Evolutionary conservation across 2,797 vertebrate genomes (phyloP).

Genomic region (Melanotaenia maccullochi): DNA sequence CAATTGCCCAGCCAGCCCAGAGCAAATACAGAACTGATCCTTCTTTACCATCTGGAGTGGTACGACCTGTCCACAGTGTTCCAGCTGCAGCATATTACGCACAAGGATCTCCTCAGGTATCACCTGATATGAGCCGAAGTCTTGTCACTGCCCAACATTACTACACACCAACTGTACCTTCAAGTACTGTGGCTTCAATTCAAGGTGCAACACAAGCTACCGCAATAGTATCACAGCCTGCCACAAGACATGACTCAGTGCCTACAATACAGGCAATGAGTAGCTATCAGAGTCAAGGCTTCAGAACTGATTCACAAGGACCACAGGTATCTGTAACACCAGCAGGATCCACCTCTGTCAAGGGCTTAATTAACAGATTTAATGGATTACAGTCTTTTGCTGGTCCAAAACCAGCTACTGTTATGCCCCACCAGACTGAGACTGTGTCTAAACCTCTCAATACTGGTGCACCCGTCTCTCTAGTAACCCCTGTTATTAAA

Average conservation of each 20-base stretch:
- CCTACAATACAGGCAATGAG: slow-evolving; percentile 9
- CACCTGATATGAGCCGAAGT: slow-evolving; percentile 26
- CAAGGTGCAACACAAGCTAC: slow-evolving; percentile 34
- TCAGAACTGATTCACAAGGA: slow-evolving; percentile 27
- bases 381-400: slow-evolving; percentile 42
- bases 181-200: slow-evolving; percentile 27
- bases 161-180: slow-evolving; percentile 20
- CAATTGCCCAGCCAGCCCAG: slow-evolving; percentile 19
- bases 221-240: slow-evolving; percentile 24
- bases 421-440: slow-evolving; percentile 4
- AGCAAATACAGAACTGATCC: slow-evolving; percentile 5
- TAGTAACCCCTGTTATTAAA: slow-evolving; percentile 7
- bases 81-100: slow-evolving; percentile 1
- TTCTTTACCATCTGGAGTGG: slow-evolving; percentile 10
- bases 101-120: slow-evolving; percentile 31
- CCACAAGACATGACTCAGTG: slow-evolving; percentile 18
- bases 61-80: slow-evolving; percentile 22
- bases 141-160: slow-evolving; percentile 34
- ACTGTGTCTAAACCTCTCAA: slow-evolving; percentile 21
- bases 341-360: slow-evolving; percentile 55
- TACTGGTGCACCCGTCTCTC: not conserved
- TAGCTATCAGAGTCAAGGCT: slow-evolving; percentile 22
- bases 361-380: slow-evolving; percentile 75
- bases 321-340: slow-evolving; percentile 21
- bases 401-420: slow-evolving; percentile 31